Evolutionary conservation across 2,797 vertebrate genomes (phyloP).

Genomic region (Pogonophryne albipinna): DNA sequence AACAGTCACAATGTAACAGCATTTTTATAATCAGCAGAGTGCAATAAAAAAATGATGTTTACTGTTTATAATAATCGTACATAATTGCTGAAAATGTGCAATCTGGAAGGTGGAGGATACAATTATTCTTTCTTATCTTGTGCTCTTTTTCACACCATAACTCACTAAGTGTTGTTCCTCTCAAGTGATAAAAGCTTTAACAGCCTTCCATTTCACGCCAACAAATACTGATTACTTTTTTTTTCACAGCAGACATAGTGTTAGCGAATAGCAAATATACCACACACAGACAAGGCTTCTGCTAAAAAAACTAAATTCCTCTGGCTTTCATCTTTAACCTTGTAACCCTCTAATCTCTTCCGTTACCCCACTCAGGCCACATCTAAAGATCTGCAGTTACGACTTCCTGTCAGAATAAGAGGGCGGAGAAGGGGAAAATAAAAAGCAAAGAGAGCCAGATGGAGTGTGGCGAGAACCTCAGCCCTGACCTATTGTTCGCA

Average conservation of each 20-base stretch:
- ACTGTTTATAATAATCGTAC: slow-evolving; percentile 38
- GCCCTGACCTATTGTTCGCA: slow-evolving; percentile 55
- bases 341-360: slow-evolving; percentile 62
- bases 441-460: slow-evolving; percentile 40
- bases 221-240: slow-evolving; percentile 50
- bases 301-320: slow-evolving; percentile 40
- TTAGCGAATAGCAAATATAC: slow-evolving; percentile 1
- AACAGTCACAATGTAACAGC: background rate
- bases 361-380: slow-evolving; percentile 35
- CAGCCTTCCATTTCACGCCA: slow-evolving; percentile 59
- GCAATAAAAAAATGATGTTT: slow-evolving; percentile 35
- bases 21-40: slow-evolving; percentile 20
- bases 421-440: slow-evolving; percentile 21
- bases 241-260: slow-evolving; percentile 14
- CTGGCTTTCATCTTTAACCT: slow-evolving; percentile 73
- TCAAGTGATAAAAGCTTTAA: slow-evolving; percentile 65
- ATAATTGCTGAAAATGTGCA: slow-evolving; percentile 52
- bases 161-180: slow-evolving; percentile 61
- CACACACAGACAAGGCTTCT: slow-evolving; percentile 19
- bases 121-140: slow-evolving; percentile 53
- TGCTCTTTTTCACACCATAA: slow-evolving; percentile 65
- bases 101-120: slow-evolving; percentile 43
- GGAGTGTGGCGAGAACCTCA: slow-evolving; percentile 40
- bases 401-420: slow-evolving; percentile 60
- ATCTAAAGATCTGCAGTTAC: slow-evolving; percentile 70